Evolutionary conservation across 2,888 invertebrate species (phyloP), one percentile per base, ranked within the genome.

Genomic region (Endomychus coccineus): DNA sequence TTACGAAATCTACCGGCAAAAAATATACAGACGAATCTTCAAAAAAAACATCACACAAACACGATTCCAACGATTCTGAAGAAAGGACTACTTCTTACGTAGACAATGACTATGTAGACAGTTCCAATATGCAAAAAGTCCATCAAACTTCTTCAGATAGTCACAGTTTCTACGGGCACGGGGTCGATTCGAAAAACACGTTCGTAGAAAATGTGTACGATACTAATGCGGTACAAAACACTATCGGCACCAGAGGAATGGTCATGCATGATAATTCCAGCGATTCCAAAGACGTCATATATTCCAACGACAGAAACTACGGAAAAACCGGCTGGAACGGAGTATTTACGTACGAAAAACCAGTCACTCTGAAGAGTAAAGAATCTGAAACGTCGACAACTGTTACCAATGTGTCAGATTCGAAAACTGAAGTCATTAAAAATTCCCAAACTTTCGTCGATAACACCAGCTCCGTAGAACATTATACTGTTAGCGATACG

Each of bases 191-290:
- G 1, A 50, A 49, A 29, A 49, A 44, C 12, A 61, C 57, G 3
- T 9, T 55, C 5, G 62, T 64, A 2, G 48, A 48, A 28, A 64
- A 64, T 32, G 58, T 58, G 4, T 64, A 63, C 36, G 64, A 64
- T 35, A 55, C 61, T 9, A 58, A 46, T 23, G 62, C 65, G 16
- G 51, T 58, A 9, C 64, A 65, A 47, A 65, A 63, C 36, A 62
- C 62, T 10, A 65, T 64, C 22, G 63, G 63, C 23, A 56, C 58
- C n/a, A 54, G 38, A 43, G 67, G 68, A 3, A 69, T 61, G 25
- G 69, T 74, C 47, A 66, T 71, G 49, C 65, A 68, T 52, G 71
- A 71, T 49, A 55, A 68, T 36, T 62, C 58, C n/a, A 67, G 68
- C 46, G 71, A 72, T 52, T 49, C 53, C n/a, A 62, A 52, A 16